These are phyloP conservation scores for Euphydryas editha DNA, from an alignment of 2,888 invertebrate genomes.

Conservation along the genomic window DNA sequence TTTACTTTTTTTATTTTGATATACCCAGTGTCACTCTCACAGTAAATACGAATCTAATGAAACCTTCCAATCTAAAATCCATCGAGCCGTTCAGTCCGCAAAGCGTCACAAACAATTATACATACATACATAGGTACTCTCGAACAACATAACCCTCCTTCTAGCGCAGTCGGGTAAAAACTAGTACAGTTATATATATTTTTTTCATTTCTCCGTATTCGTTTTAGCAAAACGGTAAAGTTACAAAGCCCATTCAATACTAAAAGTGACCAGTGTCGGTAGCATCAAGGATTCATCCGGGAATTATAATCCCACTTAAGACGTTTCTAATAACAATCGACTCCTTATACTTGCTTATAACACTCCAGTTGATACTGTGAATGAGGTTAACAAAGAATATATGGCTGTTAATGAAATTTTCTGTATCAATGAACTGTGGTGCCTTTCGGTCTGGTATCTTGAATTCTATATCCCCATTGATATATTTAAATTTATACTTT, in stretches of 20 bases:
- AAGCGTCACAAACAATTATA: no score
- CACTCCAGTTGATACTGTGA: slow-evolving; percentile 61
- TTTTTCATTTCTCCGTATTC: neutral
- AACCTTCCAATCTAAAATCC: no score
- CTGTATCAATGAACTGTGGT: slow-evolving; percentile 61
- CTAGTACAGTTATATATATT: neutral
- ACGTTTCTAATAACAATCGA: slow-evolving; percentile 59
- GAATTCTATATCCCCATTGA: slow-evolving; percentile 13
- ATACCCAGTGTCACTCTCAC: no score
- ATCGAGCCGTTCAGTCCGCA: no score
- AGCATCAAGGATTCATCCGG: slow-evolving; percentile 36
- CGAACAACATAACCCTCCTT: no score
- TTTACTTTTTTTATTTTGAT: no score
- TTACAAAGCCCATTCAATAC: slow-evolving; percentile 5
- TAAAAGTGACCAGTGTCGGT: slow-evolving; percentile 37
- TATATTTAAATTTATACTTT: no score
- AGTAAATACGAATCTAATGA: no score
- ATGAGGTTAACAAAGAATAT: slow-evolving; percentile 48
- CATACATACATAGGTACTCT: no score
- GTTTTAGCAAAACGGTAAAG: neutral
- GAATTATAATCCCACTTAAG: slow-evolving; percentile 62
- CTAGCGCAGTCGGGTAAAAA: no score
- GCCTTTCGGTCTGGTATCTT: slow-evolving; percentile 63
- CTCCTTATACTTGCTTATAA: slow-evolving; percentile 73
- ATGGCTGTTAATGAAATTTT: slow-evolving; percentile 65